phyloP scores from a whole-genome alignment of 2,888 invertebrate genomes.

The Chaitophorus viminalis region DNA sequence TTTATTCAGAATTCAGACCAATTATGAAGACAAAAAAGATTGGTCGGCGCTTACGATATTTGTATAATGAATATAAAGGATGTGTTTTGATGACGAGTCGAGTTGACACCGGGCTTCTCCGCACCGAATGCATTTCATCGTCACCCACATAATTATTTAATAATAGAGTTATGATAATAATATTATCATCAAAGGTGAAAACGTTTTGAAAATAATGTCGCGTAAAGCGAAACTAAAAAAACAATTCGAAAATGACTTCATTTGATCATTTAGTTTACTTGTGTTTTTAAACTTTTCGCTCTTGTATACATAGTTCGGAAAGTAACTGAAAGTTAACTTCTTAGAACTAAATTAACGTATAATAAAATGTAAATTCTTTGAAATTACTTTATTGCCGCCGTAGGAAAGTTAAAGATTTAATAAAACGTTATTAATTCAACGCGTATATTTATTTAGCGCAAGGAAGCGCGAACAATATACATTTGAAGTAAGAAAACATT shows the following conservation, averaged over 20 bases:
- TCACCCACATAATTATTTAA: slow-evolving; percentile 7
- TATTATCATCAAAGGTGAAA: background rate
- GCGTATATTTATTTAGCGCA: background rate
- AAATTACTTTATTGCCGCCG: slow-evolving; percentile 11
- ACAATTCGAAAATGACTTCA: slow-evolving; percentile 25
- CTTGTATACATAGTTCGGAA: background rate
- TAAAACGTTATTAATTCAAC: slow-evolving; percentile 41
- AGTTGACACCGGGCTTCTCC: background rate
- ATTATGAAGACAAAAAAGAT: background rate
- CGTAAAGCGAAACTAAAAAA: slow-evolving; percentile 3
- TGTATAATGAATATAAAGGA: too few relatives aligned
- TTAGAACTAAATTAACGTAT: slow-evolving; percentile 12
- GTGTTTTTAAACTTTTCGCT: slow-evolving; percentile 29
- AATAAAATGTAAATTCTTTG: slow-evolving; percentile 47
- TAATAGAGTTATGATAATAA: background rate
- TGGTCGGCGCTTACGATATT: background rate
- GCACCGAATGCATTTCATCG: background rate
- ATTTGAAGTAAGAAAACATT: background rate
- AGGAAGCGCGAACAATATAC: background rate
- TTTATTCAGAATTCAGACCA: background rate
- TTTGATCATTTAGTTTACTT: slow-evolving; percentile 18
- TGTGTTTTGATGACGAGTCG: background rate
- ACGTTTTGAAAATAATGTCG: background rate
- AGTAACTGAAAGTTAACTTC: background rate
- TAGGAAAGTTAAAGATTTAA: slow-evolving; percentile 40